phyloP scores from a whole-genome alignment of 2,797 vertebrate genomes.

The Natrix natrix region DNA sequence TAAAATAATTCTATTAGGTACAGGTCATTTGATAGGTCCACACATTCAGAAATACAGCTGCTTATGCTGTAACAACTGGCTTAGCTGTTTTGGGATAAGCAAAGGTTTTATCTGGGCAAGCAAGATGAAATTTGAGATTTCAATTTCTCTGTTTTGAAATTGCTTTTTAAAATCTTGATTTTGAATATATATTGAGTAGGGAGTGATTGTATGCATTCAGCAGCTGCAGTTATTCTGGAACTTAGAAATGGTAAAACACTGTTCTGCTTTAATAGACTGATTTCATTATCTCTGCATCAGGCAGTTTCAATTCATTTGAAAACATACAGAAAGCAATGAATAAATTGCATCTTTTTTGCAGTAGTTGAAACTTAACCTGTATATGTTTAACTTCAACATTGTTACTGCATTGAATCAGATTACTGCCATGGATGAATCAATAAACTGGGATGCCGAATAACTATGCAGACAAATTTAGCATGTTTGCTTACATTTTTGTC shows the following conservation, averaged over 20 bases:
- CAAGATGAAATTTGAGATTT: background rate
- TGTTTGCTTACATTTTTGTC: background rate
- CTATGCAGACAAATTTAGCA: background rate
- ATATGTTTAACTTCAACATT: background rate
- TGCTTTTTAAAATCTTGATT: background rate
- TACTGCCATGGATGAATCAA: background rate
- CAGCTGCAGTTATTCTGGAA: background rate
- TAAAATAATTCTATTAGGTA: constrained; percentile 15
- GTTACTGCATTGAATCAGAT: background rate
- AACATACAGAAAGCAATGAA: background rate
- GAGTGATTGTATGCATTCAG: background rate
- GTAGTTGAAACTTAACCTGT: background rate
- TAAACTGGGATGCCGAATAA: background rate
- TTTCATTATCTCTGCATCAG: background rate
- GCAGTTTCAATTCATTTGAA: background rate
- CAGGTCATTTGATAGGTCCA: constrained; percentile 3
- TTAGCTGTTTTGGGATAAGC: background rate
- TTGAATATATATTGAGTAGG: background rate
- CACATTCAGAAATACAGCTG: background rate
- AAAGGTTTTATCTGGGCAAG: constrained; percentile 3
- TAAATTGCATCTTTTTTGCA: background rate
- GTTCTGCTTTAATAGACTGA: background rate
- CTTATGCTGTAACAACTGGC: background rate
- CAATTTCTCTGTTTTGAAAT: background rate
- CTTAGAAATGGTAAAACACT: background rate